Evolutionary conservation across 2,888 invertebrate species (phyloP).

Genomic region (Steinernema scapterisci): DNA sequence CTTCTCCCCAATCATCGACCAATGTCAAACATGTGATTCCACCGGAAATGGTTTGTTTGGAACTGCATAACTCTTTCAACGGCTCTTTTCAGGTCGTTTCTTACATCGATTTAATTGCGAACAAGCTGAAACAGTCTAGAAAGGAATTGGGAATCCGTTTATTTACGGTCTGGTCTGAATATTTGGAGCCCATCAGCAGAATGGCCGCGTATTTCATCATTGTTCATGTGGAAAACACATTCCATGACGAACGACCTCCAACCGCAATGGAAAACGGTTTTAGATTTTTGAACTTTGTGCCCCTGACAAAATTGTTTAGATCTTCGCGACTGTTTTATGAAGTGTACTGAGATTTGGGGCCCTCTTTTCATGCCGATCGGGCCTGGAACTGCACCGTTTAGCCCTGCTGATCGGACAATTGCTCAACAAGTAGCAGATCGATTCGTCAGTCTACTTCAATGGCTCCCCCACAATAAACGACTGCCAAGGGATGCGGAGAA

Average conservation of each 20-base stretch:
- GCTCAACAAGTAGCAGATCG: slow-evolving; percentile 48
- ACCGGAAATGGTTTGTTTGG: slow-evolving; percentile 34
- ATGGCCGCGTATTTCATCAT: slow-evolving; percentile 49
- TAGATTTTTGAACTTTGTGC: slow-evolving; percentile 7
- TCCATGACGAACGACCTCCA: slow-evolving; percentile 41
- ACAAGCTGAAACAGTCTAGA: slow-evolving; percentile 43
- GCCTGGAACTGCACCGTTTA: slow-evolving; percentile 59
- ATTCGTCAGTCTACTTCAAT: slow-evolving; percentile 52
- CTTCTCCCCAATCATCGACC: slow-evolving; percentile 1
- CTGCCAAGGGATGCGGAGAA: slow-evolving; percentile 57
- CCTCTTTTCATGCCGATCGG: slow-evolving; percentile 57
- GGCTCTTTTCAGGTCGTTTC: background rate
- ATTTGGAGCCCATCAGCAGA: slow-evolving; percentile 39
- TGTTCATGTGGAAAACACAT: slow-evolving; percentile 40
- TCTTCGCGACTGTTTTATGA: slow-evolving; percentile 50
- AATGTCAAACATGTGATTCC: slow-evolving; percentile 34
- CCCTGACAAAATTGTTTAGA: slow-evolving; percentile 39
- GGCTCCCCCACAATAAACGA: slow-evolving; percentile 55
- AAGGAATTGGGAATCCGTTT: slow-evolving; percentile 40
- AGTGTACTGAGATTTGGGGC: slow-evolving; percentile 48
- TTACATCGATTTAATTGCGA: slow-evolving; percentile 32
- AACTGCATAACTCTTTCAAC: too few species aligned
- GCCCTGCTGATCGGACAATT: slow-evolving; percentile 47
- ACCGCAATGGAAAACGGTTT: slow-evolving; percentile 47
- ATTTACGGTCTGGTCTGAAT: slow-evolving; percentile 44